phyloP scores from a whole-genome alignment of 2,113 vertebrate genomes.

The Triplophysa siluroides region DNA sequence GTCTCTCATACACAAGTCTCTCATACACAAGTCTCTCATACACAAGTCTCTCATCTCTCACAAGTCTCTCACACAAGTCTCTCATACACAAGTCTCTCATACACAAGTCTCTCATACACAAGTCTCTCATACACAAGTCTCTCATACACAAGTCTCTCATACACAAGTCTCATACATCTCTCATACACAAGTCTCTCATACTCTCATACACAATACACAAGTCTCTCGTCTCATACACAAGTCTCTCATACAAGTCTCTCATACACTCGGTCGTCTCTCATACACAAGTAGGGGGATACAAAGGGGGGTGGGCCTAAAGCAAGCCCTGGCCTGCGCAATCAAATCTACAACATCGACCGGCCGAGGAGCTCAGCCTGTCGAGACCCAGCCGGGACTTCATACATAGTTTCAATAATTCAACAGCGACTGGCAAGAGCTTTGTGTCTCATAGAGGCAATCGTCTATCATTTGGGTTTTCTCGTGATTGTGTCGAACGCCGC shows the following conservation, averaged over 20 bases:
- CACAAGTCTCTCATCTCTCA: too few species aligned
- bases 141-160: neutral
- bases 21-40: neutral
- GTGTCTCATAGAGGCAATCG: slow-evolving; percentile 10
- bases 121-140: neutral
- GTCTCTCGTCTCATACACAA: neutral
- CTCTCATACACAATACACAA: too few species aligned
- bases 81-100: neutral
- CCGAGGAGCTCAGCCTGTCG: neutral
- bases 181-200: neutral
- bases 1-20: neutral
- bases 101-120: too few species aligned
- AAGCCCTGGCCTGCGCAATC: neutral
- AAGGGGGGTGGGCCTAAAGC: neutral
- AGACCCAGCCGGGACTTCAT: neutral
- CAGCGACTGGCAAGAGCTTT: neutral
- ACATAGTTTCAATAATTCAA: slow-evolving; percentile 27
- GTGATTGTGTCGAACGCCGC: slow-evolving; percentile 41
- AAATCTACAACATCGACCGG: slow-evolving; percentile 22
- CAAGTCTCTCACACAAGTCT: too few species aligned
- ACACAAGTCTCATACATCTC: too few species aligned
- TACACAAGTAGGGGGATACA: too few species aligned
- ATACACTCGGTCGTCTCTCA: neutral
- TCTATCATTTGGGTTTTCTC: slow-evolving; percentile 15
- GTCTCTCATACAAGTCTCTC: neutral